Evolutionary conservation across 2,113 vertebrate species (phyloP), one percentile per base, ranked within the genome.

Genomic region (Maccullochella peelii): DNA sequence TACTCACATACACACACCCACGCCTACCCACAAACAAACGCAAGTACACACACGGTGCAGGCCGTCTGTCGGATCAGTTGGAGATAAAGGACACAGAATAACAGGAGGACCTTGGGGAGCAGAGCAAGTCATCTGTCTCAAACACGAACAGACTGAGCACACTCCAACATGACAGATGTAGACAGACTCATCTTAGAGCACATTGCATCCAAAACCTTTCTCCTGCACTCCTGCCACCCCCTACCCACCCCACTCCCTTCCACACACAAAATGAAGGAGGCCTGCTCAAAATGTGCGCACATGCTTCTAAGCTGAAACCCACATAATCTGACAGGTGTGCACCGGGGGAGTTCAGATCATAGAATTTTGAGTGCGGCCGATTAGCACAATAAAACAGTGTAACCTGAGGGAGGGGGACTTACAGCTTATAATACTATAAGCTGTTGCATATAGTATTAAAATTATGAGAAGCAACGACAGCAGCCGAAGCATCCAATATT

Each of bases 11-110:
- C 5, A 47, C 86, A 68, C 61, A 50, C 36, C 4, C 58, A 36
- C 54, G 1, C 40, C 4, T 33, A 67, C 44, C 9, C 79, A 11
- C 61, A 73, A 63, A 62, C 67, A 57, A 84, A 85, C 65, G 71
- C 67, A 84, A 61, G 36, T 30, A 69, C 77, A 72, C 89, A 77
- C 59, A 21, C 42, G 10, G 70, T 21, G 72, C 62, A 15, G 73
- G 85, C 88, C 78, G 77, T 86, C 84, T 94, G 91, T 89, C 58
- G 65, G 90, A 90, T 93, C 87, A 86, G 91, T 73, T 25, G 86
- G 90, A 88, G 91, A 94, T 93, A 91, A 94, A 91, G 92, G 92
- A 94, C 88, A 91, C 93, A 91, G 92, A 94, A 94, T 92, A 95
- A 94, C 88, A 89, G 81, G 86, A 76, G 83, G 90, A 93, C 93